Evolutionary conservation across 2,888 invertebrate species (phyloP).

Genomic region (Leptinotarsa juncta): DNA sequence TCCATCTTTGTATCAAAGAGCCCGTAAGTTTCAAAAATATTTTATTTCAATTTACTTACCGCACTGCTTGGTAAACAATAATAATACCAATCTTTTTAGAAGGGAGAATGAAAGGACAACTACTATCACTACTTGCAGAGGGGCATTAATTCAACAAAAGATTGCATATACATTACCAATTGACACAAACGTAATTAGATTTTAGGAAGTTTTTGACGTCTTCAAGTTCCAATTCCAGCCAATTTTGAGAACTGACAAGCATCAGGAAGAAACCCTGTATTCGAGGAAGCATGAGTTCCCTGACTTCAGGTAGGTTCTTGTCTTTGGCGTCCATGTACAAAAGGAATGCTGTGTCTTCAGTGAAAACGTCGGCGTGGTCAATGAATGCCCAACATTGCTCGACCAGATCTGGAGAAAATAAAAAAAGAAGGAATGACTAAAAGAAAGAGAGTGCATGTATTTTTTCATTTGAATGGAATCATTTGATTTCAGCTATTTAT

Average conservation of each 20-base stretch:
- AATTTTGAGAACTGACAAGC: constrained; percentile 80
- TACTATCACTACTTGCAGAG: too few relatives aligned
- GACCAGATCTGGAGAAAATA: constrained; percentile 71
- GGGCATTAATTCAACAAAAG: not conserved
- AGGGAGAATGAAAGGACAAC: too few relatives aligned
- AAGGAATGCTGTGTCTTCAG: constrained; percentile 80
- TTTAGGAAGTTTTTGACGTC: constrained; percentile 76
- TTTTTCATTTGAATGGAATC: too few relatives aligned
- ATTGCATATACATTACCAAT: constrained; percentile 68
- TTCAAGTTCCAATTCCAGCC: constrained; percentile 73
- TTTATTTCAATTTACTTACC: too few relatives aligned
- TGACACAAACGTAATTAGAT: constrained; percentile 80
- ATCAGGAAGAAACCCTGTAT: constrained; percentile 82
- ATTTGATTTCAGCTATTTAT: too few relatives aligned
- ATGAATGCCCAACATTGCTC: constrained; percentile 84
- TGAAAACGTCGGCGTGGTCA: constrained; percentile 75
- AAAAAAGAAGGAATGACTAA: not conserved
- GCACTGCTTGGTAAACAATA: too few relatives aligned
- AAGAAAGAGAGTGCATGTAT: not conserved
- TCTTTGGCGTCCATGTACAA: constrained; percentile 70
- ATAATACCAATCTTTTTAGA: too few relatives aligned
- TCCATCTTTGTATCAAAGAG: too few relatives aligned
- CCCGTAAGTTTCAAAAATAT: too few relatives aligned
- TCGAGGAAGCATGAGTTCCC: constrained; percentile 79
- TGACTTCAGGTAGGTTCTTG: constrained; percentile 70